Evolutionary conservation across 2,113 vertebrate species (phyloP).

Genomic region (Anoplopoma fimbria): DNA sequence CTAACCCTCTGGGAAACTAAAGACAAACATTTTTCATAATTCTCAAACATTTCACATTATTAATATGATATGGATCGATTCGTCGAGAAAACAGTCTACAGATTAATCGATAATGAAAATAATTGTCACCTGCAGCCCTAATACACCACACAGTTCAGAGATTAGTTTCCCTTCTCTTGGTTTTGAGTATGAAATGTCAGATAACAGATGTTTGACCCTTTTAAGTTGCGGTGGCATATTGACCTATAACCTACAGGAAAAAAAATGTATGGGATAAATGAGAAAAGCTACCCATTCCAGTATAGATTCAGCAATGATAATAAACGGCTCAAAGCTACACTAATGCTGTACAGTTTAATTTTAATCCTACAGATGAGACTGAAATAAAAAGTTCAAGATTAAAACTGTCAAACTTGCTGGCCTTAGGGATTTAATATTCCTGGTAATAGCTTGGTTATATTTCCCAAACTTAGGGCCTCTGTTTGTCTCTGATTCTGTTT

Average conservation of each 20-base stretch:
- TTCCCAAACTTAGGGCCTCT: background rate
- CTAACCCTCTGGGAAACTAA: background rate
- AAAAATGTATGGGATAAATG: slow-evolving; percentile 38
- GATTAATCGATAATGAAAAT: background rate
- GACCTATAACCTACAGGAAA: slow-evolving; percentile 19
- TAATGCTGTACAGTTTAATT: background rate
- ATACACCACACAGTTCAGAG: background rate
- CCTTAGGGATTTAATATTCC: background rate
- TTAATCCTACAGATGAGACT: background rate
- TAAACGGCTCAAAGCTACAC: background rate
- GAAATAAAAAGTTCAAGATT: background rate
- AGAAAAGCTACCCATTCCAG: slow-evolving; percentile 13
- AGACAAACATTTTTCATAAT: background rate
- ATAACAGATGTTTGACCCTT: background rate
- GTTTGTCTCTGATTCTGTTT: background rate
- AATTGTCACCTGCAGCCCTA: background rate
- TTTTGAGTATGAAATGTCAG: background rate
- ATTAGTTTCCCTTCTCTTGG: background rate
- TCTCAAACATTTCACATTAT: background rate
- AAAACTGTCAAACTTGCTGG: background rate
- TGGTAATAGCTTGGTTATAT: background rate
- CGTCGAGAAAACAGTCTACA: background rate
- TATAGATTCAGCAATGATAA: slow-evolving; percentile 26
- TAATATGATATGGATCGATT: background rate
- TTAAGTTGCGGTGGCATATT: slow-evolving; percentile 16